Percentiles rank a stretch among this genome's conserved stretches.
Conservation (phyloP, 2,797 vertebrate genomes). For the Poliocrania exsul region DNA sequence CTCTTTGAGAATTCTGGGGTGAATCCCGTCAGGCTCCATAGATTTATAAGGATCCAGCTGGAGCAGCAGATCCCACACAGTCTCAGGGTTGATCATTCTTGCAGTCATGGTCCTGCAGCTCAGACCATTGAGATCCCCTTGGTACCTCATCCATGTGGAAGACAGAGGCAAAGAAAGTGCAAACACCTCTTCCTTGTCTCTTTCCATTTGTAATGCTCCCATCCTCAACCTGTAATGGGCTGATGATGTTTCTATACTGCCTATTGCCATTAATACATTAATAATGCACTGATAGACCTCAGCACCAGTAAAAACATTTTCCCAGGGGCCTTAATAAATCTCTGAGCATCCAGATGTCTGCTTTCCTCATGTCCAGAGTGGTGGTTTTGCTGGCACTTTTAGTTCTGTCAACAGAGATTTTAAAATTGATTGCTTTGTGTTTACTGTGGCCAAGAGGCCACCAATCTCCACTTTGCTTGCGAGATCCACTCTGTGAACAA, state of each 20-base stretch:
- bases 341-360: not conserved
- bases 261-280: not conserved
- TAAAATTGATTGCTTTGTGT: not conserved
- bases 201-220: not conserved
- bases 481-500: not conserved
- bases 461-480: not conserved
- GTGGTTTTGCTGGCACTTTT: not conserved
- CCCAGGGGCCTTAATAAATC: not conserved
- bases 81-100: not conserved
- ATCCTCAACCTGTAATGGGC: not conserved
- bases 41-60: not conserved
- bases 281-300: not conserved
- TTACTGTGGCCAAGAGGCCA: not conserved
- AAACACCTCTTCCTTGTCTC: not conserved
- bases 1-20: not conserved
- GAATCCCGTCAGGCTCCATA: not conserved
- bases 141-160: not conserved
- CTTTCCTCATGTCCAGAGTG: not conserved
- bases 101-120: not conserved
- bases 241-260: not conserved
- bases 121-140: not conserved
- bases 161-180: not conserved
- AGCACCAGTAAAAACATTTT: not conserved
- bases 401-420: not conserved
- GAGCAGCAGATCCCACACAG: not conserved